These are phyloP conservation scores for Sebastes taczanowskii DNA, from an alignment of 2,797 vertebrate species.

Conservation along the genomic window DNA sequence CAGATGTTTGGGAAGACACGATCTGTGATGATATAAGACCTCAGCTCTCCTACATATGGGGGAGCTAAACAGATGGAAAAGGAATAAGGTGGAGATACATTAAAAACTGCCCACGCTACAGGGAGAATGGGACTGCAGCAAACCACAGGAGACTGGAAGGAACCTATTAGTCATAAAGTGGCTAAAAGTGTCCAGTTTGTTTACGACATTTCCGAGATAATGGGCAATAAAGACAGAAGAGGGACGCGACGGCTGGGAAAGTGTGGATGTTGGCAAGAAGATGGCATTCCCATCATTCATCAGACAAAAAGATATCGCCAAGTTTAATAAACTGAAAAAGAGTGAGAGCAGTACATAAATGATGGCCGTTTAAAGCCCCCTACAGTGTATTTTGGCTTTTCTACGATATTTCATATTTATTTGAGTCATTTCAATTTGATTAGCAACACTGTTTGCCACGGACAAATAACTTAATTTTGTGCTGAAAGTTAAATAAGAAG, in stretches of 20 bases:
- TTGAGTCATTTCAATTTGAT: too few relatives aligned
- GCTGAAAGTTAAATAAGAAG: too few relatives aligned
- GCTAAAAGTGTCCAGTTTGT: constrained; percentile 16
- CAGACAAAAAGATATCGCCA: too few relatives aligned
- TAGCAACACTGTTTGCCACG: too few relatives aligned
- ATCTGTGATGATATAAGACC: constrained; percentile 31
- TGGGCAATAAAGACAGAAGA: neutral
- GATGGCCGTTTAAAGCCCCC: neutral
- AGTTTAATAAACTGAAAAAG: neutral
- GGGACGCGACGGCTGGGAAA: neutral
- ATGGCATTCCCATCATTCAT: neutral
- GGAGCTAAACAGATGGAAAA: constrained; percentile 34
- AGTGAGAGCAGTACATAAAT: neutral
- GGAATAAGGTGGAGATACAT: constrained; percentile 2
- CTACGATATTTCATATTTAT: too few relatives aligned
- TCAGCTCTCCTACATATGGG: constrained; percentile 9
- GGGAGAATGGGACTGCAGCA: neutral
- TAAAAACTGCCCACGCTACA: constrained; percentile 2
- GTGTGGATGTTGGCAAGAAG: neutral
- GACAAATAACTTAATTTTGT: too few relatives aligned
- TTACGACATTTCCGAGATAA: constrained; percentile 1
- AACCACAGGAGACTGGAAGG: neutral
- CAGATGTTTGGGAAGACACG: constrained; percentile 27
- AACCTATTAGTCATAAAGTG: neutral
- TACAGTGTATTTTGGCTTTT: too few relatives aligned